These are phyloP conservation scores for Vollenhovia emeryi DNA, from an alignment of 1,140 invertebrate species.

Conservation along the genomic window DNA sequence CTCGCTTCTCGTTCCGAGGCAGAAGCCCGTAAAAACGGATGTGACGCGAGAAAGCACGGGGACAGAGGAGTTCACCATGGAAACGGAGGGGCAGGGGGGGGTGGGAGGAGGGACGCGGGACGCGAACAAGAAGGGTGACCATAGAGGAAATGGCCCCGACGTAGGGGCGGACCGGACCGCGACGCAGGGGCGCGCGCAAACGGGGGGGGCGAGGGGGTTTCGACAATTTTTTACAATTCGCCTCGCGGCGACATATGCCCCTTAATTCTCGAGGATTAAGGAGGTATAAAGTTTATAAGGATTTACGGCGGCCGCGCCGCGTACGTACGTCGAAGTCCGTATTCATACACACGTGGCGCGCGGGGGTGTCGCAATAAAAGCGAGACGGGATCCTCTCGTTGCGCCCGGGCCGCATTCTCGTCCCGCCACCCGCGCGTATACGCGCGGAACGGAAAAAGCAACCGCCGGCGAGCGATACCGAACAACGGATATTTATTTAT, in stretches of 20 bases:
- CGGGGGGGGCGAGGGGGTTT: conserved; percentile 18
- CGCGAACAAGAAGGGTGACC: conserved; percentile 11
- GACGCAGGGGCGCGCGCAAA: background rate
- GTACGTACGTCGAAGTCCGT: conserved; percentile 46
- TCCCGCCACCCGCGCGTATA: conserved; percentile 5
- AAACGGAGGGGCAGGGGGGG: too few species aligned
- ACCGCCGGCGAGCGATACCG: background rate
- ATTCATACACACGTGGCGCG: conserved; percentile 46
- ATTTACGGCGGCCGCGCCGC: conserved; percentile 43
- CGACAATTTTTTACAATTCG: conserved; percentile 71
- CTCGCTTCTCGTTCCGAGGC: conserved; percentile 26
- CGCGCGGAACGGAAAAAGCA: background rate
- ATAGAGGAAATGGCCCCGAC: conserved; percentile 29
- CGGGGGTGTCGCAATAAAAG: conserved; percentile 60
- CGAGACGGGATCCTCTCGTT: conserved; percentile 59
- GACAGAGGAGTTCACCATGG: conserved; percentile 44
- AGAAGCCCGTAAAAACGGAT: conserved; percentile 63
- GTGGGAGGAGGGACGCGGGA: conserved; percentile 2
- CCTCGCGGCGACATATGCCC: conserved; percentile 61
- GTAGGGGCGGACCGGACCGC: background rate
- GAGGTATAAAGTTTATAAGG: conserved; percentile 57
- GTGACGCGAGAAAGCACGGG: conserved; percentile 39
- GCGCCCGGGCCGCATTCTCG: conserved; percentile 35
- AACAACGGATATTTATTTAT: conserved; percentile 46
- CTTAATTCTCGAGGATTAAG: conserved; percentile 67